Percentiles rank a stretch among this genome's conserved stretches.
Evolutionary conservation across 2,797 vertebrate species (phyloP).

Genomic region (Ispidina lecontei): DNA sequence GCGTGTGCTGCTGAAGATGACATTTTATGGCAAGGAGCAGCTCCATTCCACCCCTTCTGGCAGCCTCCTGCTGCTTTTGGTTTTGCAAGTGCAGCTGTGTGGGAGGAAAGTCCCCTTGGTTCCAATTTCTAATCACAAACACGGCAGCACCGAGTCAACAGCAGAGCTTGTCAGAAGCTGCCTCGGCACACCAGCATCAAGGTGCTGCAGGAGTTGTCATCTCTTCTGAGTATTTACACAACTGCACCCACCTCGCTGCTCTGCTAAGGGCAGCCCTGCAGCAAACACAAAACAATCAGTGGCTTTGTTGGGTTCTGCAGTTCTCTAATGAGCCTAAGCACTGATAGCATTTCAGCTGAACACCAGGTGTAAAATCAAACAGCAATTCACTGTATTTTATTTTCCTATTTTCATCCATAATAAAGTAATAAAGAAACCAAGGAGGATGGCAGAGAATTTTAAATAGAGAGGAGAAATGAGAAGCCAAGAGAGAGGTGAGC

Average conservation of each 20-base stretch:
- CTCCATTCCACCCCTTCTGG: neutral
- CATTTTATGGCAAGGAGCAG: neutral
- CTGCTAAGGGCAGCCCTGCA: neutral
- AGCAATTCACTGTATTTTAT: neutral
- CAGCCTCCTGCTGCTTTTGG: neutral
- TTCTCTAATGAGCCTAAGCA: neutral
- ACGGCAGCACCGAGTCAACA: neutral
- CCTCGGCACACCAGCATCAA: neutral
- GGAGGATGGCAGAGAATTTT: neutral
- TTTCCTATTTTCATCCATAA: neutral
- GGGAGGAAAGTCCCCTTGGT: neutral
- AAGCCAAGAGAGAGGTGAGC: neutral
- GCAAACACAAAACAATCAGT: neutral
- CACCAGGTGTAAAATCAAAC: neutral
- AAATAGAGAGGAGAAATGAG: neutral
- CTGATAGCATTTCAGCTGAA: neutral
- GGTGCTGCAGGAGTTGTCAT: neutral
- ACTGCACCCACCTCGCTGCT: neutral
- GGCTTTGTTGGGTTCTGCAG: neutral
- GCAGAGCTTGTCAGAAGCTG: neutral
- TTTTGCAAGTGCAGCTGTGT: neutral
- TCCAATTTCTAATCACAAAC: constrained; percentile 19
- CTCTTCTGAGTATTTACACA: neutral
- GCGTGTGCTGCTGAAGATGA: neutral
- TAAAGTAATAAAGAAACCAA: neutral